A percentile compares a stretch with the other conserved stretches of the same genome.
Conservation (phyloP, 2,888 invertebrate species). For the Sylvicola fuscatus region DNA sequence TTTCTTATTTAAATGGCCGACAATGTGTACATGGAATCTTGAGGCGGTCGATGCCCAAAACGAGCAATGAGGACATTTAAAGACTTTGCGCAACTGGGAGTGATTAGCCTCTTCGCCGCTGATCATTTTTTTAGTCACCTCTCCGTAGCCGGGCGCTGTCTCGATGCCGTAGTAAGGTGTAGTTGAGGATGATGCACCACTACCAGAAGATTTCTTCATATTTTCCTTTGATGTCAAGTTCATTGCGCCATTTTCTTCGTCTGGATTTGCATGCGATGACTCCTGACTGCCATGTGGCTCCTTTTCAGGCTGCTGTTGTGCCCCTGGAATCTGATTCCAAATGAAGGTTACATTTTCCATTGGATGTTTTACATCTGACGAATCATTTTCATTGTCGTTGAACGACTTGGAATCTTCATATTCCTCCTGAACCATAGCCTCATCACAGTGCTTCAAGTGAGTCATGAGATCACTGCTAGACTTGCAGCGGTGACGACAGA, state of each 20-base stretch:
- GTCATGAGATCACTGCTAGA: constrained; percentile 56
- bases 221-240: neutral
- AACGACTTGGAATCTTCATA: constrained; percentile 12
- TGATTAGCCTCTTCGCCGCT: constrained; percentile 40
- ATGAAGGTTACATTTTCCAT: constrained; percentile 68
- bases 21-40: constrained; percentile 83
- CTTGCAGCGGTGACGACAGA: constrained; percentile 71
- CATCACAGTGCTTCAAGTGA: constrained; percentile 52
- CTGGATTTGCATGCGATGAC: constrained; percentile 19
- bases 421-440: constrained; percentile 17
- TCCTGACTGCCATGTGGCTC: constrained; percentile 28
- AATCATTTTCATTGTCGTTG: constrained; percentile 20
- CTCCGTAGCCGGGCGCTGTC: constrained; percentile 29
- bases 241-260: constrained; percentile 11
- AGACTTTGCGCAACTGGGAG: constrained; percentile 55
- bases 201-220: neutral
- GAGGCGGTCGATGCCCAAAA: constrained; percentile 89
- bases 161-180: constrained; percentile 26
- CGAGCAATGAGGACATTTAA: constrained; percentile 79
- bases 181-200: neutral
- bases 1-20: constrained; percentile 79
- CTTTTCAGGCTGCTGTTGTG: constrained; percentile 4
- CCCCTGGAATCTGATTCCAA: constrained; percentile 46
- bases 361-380: constrained; percentile 28
- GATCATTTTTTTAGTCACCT: constrained; percentile 33